phyloP scores from a whole-genome alignment of 2,113 vertebrate species.

The Isichthys henryi region DNA sequence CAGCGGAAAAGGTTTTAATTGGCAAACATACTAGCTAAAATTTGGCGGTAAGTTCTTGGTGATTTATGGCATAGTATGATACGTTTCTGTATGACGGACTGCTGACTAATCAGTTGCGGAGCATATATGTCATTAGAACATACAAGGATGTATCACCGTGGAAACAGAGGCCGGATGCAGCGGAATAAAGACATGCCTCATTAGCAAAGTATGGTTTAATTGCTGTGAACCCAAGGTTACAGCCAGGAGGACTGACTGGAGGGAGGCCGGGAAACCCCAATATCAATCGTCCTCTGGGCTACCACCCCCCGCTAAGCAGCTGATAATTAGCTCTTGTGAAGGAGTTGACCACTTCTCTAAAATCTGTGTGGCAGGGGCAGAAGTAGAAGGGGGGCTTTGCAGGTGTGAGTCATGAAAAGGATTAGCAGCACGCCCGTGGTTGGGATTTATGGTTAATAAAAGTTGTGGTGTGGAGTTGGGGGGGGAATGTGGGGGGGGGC shows the following conservation, averaged over 20 bases:
- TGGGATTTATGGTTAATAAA: constrained; percentile 63
- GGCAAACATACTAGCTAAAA: not conserved
- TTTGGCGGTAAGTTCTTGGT: not conserved
- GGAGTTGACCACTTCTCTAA: constrained; percentile 39
- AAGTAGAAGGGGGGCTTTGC: constrained; percentile 44
- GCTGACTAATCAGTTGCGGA: not conserved
- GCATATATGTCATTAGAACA: not conserved
- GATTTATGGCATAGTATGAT: not conserved
- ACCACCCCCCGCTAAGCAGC: constrained; percentile 25
- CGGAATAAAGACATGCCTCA: constrained; percentile 13
- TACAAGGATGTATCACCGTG: too few relatives aligned
- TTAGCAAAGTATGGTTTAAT: constrained; percentile 31
- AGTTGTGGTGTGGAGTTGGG: not conserved
- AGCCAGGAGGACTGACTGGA: constrained; percentile 28
- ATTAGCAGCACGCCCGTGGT: constrained; percentile 65
- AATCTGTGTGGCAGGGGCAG: constrained; percentile 26
- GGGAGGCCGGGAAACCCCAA: constrained; percentile 35
- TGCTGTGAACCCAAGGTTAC: constrained; percentile 32
- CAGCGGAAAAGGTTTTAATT: not conserved
- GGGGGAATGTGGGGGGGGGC: constrained; percentile 43
- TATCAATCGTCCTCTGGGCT: constrained; percentile 24
- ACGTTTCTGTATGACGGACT: not conserved
- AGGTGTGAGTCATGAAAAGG: constrained; percentile 63
- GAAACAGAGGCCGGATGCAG: not conserved
- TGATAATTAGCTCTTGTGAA: constrained; percentile 43